Base-by-base conservation (phyloP, 37 sponge, comb jelly and placozoan genomes). In the Diacarnus erythraeanus region DNA sequence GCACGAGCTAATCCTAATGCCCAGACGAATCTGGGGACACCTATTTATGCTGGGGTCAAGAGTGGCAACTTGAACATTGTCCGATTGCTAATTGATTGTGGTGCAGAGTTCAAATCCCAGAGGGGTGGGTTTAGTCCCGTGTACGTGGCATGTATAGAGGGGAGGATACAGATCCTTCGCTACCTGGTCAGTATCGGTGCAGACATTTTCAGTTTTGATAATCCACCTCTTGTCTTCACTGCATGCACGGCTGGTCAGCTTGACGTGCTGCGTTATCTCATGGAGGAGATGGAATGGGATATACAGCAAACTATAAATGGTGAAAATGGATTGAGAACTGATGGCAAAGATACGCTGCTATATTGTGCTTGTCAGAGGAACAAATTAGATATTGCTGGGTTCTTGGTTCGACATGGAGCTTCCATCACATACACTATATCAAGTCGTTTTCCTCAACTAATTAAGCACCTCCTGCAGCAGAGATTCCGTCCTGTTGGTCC, bases 231-330 rank as follows among this genome's bases (percentile, higher is more conserved):
- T 9, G 59, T 90, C 22, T 83, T 85, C 77, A 90, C 85, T 20
- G 92, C 94, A 21, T 89, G 91, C 59, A 64, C 85, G 23, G 83
- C 84, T 17, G 91, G 90, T 0, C 87, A 87, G 38, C 54, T 94
- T 5, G 85, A 71, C 0, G 78, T 90, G 9, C 30, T 90, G 35
- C 75, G 84, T 37, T 94, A 84, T 60, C 73, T 94, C 31, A 73
- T 94, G 81, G 82, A 86, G 23, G 78, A 81, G 59, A 90, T 65
- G 61, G 73, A 88, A 1, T 88, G 73, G 47, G 70, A 88, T 47
- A 66, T 92, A 25, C 60, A 85, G 56, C 72, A 63, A 9, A 87
- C 89, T 2, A 33, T 85, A 18, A 64, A 59, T 64, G 89, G 89
- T 21, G 74, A 88, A 57, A 78, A 84, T 60, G 81, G 69, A 20